phyloP scores from a whole-genome alignment of 2,797 vertebrate species.

The Phalanger gymnotis region DNA sequence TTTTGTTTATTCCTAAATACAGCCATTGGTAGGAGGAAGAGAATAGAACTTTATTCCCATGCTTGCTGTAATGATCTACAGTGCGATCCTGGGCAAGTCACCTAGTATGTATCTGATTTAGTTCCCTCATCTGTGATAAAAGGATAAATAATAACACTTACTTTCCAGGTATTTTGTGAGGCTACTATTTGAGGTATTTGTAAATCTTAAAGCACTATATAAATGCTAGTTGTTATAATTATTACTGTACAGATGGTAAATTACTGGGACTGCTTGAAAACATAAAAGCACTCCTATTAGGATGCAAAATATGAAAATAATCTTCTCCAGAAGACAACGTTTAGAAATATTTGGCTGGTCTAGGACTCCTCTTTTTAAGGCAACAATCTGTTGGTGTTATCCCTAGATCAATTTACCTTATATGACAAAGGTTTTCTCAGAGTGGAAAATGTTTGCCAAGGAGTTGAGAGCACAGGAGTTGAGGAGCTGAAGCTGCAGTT shows the following conservation, averaged over 20 bases:
- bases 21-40: slow-evolving; percentile 33
- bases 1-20: slow-evolving; percentile 52
- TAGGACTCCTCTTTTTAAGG: background rate
- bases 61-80: background rate
- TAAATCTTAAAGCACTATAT: background rate
- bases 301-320: slow-evolving; percentile 10
- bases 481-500: background rate
- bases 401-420: slow-evolving; percentile 17
- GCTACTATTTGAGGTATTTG: background rate
- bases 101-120: background rate
- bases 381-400: background rate
- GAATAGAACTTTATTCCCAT: slow-evolving; percentile 57
- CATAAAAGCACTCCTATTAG: slow-evolving; percentile 34
- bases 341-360: background rate
- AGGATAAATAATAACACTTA: background rate
- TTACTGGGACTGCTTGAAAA: slow-evolving; percentile 29
- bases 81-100: background rate
- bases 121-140: background rate
- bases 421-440: background rate
- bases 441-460: background rate
- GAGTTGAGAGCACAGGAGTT: background rate
- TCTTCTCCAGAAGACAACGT: slow-evolving; percentile 30
- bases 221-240: background rate
- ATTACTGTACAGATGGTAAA: background rate
- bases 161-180: background rate